A percentile compares a stretch with the other conserved stretches of the same genome.
phyloP scores from a whole-genome alignment of 2,797 vertebrate genomes.

The Phoebastria nigripes region DNA sequence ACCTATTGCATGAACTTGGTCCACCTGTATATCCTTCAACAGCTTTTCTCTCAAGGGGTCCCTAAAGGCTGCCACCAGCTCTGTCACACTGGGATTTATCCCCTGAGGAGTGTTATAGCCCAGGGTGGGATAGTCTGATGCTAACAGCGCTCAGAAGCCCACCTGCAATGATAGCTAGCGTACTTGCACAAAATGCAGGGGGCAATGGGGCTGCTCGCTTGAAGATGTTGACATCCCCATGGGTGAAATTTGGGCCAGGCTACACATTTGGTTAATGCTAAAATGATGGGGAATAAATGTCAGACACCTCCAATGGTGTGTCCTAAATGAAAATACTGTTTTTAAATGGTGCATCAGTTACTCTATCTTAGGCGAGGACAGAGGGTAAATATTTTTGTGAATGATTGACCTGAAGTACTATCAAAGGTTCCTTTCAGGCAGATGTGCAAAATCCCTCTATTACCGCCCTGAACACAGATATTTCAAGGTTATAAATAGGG shows the following conservation, averaged over 20 bases:
- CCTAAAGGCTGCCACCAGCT: neutral
- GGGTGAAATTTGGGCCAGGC: neutral
- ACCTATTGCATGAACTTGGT: neutral
- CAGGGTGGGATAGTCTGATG: neutral
- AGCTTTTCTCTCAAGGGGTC: neutral
- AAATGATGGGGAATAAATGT: neutral
- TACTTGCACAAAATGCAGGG: neutral
- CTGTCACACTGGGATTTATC: neutral
- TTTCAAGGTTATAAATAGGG: slow-evolving; percentile 29
- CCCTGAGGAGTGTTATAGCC: neutral
- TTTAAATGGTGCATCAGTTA: neutral
- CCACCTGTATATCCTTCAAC: neutral
- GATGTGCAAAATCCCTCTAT: neutral
- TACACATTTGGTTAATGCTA: neutral
- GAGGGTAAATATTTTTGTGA: neutral
- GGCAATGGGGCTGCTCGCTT: neutral
- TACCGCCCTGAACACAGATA: neutral
- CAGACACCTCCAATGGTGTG: neutral
- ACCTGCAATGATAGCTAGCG: neutral
- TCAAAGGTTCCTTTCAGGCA: neutral
- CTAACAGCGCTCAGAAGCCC: neutral
- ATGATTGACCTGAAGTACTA: neutral
- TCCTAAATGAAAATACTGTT: neutral
- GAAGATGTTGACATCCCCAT: neutral
- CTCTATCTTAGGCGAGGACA: neutral